Evolutionary conservation across 2,888 invertebrate species (phyloP), one percentile per base, ranked within the genome.

Genomic region (Strigamia transsilvanica): DNA sequence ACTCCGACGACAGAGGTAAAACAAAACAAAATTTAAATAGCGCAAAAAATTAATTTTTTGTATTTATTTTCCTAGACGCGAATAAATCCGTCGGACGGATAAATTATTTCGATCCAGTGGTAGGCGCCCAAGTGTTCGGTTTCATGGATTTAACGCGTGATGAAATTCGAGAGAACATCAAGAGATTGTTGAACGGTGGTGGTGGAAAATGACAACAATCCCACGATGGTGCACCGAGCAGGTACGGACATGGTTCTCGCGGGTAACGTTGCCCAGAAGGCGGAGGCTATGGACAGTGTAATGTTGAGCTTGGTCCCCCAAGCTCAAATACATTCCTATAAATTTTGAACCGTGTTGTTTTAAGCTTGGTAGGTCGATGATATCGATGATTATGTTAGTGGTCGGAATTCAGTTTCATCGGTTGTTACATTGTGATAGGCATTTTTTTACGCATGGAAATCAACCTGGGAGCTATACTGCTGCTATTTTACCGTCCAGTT

Each of bases 351-450:
- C 34, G 77, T 5, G 21, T 46, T 1, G 5, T 18, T 10, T n/a
- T 66, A 0, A 46, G 21, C 6, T 21, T 1, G 83, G 15, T 1
- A 79, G 41, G 80, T 86, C 0, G 85, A 86, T 56, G 87, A 87
- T 84, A 86, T 87, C 23, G 87, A 87, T 83, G n/a, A n/a, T 82
- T 87, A 27, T 82, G 82, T 85, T 13, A 87, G 85, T 10, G 86
- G 85, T 87, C 18, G 87, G 85, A 9, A 82, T 82, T 42, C 86
- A 86, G 84, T 87, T 87, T 84, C 82, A 84, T 18, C 83, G 84
- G 61, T 82, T 86, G 15, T 38, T 79, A 0, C 79, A 79, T 10
- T 81, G 82, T 12, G 83, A 83, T 41, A 13, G 83, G 46, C 80
- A 46, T 78, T 83, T 84, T 78, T 82, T 77, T 42, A 80, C 80